phyloP scores from a whole-genome alignment of 2,113 vertebrate species.

The Rhinogobius similis region DNA sequence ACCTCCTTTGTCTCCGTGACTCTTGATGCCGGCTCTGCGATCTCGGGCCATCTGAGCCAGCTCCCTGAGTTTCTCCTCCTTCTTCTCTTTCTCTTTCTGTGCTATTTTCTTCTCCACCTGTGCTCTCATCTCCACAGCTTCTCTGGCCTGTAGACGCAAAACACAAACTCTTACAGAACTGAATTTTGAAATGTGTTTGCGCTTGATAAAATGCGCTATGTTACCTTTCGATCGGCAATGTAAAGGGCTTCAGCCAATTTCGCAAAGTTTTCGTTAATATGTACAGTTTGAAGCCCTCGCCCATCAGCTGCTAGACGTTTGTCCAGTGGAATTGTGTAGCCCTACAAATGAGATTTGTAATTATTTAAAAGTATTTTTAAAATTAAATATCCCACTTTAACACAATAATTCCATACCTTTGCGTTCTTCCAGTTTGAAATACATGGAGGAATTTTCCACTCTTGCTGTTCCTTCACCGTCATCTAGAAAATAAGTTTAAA shows the following conservation, averaged over 20 bases:
- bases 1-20: slow-evolving; percentile 90
- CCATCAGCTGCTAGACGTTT: slow-evolving; percentile 97
- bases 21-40: slow-evolving; percentile 95
- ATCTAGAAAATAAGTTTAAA: slow-evolving; percentile 77
- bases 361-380: not conserved
- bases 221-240: slow-evolving; percentile 97
- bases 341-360: slow-evolving; percentile 67
- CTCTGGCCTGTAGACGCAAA: slow-evolving; percentile 83
- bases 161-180: not conserved
- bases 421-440: slow-evolving; percentile 99
- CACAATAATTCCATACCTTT: slow-evolving; percentile 79
- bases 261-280: slow-evolving; percentile 98
- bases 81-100: slow-evolving; percentile 98
- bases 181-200: not conserved
- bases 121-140: slow-evolving; percentile 97
- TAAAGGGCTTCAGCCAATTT: slow-evolving; percentile 97
- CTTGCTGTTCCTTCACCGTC: slow-evolving; percentile 98
- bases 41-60: slow-evolving; percentile 96
- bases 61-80: slow-evolving; percentile 96
- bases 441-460: slow-evolving; percentile 99
- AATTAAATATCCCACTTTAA: not conserved
- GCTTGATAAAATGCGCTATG: not conserved
- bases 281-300: slow-evolving; percentile 93
- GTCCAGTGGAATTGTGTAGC: slow-evolving; percentile 97
- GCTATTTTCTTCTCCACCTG: slow-evolving; percentile 99